Base-by-base conservation (phyloP, 1,140 invertebrate genomes). In the Pemphigus obesinymphae region DNA sequence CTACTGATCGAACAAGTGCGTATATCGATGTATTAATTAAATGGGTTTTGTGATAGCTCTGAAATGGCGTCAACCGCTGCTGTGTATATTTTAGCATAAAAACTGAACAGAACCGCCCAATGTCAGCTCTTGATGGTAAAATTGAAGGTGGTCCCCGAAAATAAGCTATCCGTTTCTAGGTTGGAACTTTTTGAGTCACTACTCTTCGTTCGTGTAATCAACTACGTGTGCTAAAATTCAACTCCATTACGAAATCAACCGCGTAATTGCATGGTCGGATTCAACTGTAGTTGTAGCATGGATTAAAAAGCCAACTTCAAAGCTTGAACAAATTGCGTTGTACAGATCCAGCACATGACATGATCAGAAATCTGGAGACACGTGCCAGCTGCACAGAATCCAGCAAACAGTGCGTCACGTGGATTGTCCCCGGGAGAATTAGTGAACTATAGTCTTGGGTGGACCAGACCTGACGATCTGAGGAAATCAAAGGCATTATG, bases 331-430 rank as follows among this genome's bases (percentile, higher is more conserved):
- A 55, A 55, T 8, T n/a, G n/a, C 10, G 50, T 55, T 26, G 50
- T 7, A 8, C 50, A 55, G n/a, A 55, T 55, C 6, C n/a, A 55
- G 50, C n/a, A 55, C 23, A 55, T 55, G n/a, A 26, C 6, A 2
- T 23, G 8, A 8, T 20, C 20, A 4, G 31, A 55, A 1, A 63
- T 55, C 0, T 86, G 84, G 85, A 31, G 50, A 2, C 84, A 85
- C 37, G 83, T 86, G 20, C 29, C 81, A 0, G 76, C 84, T 2
- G 29, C n/a, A 3, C 43, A 83, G 1, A 86, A 86, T 82, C 85
- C 85, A 0, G 85, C 85, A 6, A 85, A 85, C 73, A 68, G 84
- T 15, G 83, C 84, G 0, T 85, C 85, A 13, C 63, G 84, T 1
- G 85, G 85, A 17, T 23, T 85, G 6, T 31, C 45, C 6, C 83